phyloP scores from a whole-genome alignment of 1,140 invertebrate species.

The Calephelis virginiensis region DNA sequence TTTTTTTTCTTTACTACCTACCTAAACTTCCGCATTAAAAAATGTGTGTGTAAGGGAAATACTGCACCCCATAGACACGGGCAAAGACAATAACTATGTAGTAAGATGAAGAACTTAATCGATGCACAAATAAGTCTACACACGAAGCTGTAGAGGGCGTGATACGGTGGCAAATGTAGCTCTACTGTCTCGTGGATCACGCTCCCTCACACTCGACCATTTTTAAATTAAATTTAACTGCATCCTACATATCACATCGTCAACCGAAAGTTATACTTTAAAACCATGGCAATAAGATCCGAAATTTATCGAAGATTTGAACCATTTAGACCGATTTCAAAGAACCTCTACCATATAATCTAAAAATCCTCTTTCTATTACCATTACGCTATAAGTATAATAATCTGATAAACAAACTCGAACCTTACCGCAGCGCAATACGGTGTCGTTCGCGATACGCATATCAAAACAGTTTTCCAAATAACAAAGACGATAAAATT shows the following conservation, averaged over 20 bases:
- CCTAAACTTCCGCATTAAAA: too few relatives aligned
- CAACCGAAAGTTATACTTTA: slow-evolving; percentile 40
- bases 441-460: not conserved
- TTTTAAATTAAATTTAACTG: slow-evolving; percentile 45
- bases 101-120: not conserved
- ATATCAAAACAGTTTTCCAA: slow-evolving; percentile 2
- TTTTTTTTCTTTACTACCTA: too few relatives aligned
- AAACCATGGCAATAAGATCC: slow-evolving; percentile 5
- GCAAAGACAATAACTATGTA: too few relatives aligned
- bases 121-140: slow-evolving; percentile 41
- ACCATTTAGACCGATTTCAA: slow-evolving; percentile 39
- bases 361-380: slow-evolving; percentile 47
- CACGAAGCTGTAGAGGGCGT: slow-evolving; percentile 60
- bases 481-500: slow-evolving; percentile 36
- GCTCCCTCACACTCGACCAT: slow-evolving; percentile 67
- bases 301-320: slow-evolving; percentile 23
- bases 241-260: slow-evolving; percentile 30
- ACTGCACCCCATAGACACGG: too few relatives aligned
- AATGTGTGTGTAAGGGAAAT: too few relatives aligned
- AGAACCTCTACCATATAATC: slow-evolving; percentile 54
- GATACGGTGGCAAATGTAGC: slow-evolving; percentile 75
- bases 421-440: slow-evolving; percentile 26
- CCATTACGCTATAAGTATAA: slow-evolving; percentile 37
- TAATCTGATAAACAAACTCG: slow-evolving; percentile 22
- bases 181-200: slow-evolving; percentile 72